Evolutionary conservation across 2,888 invertebrate species (phyloP).

Genomic region (Latheticus oryzae): DNA sequence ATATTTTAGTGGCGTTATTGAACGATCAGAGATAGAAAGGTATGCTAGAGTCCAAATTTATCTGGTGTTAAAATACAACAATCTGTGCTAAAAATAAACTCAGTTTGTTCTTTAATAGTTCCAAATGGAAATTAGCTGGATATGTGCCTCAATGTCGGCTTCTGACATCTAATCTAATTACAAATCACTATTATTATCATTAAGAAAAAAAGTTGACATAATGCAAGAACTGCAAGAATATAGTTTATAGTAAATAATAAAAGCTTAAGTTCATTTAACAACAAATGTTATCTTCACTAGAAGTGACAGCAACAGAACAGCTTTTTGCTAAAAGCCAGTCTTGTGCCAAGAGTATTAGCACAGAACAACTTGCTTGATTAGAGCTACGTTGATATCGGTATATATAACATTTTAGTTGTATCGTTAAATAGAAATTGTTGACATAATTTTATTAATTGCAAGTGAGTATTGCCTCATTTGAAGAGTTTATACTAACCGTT

Average conservation of each 20-base stretch:
- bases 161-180: no score
- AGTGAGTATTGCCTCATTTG: conserved; percentile 56
- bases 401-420: conserved; percentile 43
- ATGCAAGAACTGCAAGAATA: no score
- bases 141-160: conserved; percentile 29
- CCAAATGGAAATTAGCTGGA: conserved; percentile 30
- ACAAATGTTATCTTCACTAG: conserved; percentile 40
- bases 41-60: conserved; percentile 33
- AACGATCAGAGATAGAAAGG: conserved; percentile 29
- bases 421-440: conserved; percentile 53
- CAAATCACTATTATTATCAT: no score
- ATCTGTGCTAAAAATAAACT: conserved; percentile 28
- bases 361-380: conserved; percentile 48
- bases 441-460: conserved; percentile 55
- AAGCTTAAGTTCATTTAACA: no score
- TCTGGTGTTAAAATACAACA: conserved; percentile 35
- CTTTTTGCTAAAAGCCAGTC: conserved; percentile 46
- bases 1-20: conserved; percentile 22
- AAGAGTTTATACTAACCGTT: no score
- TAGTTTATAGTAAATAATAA: no score
- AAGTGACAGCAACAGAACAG: conserved; percentile 44
- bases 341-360: conserved; percentile 44
- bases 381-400: conserved; percentile 46
- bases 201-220: no score
- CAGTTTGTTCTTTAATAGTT: conserved; percentile 33